phyloP scores from a whole-genome alignment of 2,888 invertebrate genomes.

The Ornithoptera priamus region DNA sequence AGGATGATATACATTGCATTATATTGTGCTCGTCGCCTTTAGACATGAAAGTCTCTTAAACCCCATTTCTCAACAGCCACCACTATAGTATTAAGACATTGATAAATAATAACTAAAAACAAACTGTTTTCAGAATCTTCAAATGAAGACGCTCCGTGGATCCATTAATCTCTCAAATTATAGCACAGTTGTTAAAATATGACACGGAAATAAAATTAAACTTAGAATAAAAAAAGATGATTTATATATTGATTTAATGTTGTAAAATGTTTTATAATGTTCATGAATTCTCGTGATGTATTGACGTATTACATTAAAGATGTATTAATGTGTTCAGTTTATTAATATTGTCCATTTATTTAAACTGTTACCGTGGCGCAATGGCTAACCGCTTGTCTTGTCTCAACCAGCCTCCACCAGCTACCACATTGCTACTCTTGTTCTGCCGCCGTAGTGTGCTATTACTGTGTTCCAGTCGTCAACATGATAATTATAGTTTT shows the following conservation, averaged over 20 bases:
- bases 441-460: too few relatives aligned
- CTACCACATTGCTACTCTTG: too few relatives aligned
- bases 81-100: not conserved
- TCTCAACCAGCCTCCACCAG: too few relatives aligned
- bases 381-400: too few relatives aligned
- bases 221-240: slow-evolving; percentile 22
- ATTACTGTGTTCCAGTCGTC: too few relatives aligned
- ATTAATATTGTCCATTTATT: not conserved
- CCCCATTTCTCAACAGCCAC: not conserved
- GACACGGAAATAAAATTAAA: slow-evolving; percentile 42
- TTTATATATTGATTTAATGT: slow-evolving; percentile 30
- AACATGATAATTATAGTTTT: too few relatives aligned
- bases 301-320: slow-evolving; percentile 30
- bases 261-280: slow-evolving; percentile 13
- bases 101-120: not conserved
- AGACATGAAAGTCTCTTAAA: too few relatives aligned
- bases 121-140: slow-evolving; percentile 80
- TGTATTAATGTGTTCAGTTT: slow-evolving; percentile 3
- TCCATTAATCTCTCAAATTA: slow-evolving; percentile 83
- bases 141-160: slow-evolving; percentile 83
- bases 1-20: too few relatives aligned
- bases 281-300: slow-evolving; percentile 24
- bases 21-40: too few relatives aligned
- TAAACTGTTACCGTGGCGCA: not conserved
- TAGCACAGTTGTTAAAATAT: slow-evolving; percentile 78